phyloP scores from a whole-genome alignment of 2,888 invertebrate genomes.

The Limnephilus rhombicus region DNA sequence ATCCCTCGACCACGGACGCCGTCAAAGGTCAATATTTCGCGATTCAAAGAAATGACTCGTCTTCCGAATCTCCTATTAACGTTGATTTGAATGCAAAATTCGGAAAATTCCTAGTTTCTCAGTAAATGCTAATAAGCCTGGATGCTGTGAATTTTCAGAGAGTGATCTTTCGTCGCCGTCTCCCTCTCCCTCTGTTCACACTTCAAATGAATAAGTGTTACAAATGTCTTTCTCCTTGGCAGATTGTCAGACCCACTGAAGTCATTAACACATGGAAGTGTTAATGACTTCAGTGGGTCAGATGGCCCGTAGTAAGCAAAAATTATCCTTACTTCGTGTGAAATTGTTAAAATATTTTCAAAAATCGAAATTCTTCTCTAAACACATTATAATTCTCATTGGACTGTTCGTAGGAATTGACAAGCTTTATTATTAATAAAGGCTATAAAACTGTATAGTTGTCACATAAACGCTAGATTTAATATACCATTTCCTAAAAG shows the following conservation, averaged over 20 bases:
- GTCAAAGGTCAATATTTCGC: background rate
- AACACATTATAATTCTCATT: background rate
- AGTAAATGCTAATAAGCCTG: constrained; percentile 5
- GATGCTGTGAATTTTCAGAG: constrained; percentile 11
- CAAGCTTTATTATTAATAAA: too few relatives aligned
- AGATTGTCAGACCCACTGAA: background rate
- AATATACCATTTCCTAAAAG: too few relatives aligned
- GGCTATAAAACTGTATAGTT: too few relatives aligned
- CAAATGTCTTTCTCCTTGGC: constrained; percentile 17
- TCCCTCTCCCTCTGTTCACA: background rate
- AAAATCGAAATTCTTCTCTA: background rate
- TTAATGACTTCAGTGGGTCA: too few relatives aligned
- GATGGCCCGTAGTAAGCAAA: background rate
- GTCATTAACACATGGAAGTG: background rate
- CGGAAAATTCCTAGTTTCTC: background rate
- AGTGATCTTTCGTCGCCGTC: constrained; percentile 23
- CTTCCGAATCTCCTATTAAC: background rate
- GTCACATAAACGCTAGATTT: too few relatives aligned
- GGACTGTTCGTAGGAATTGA: background rate
- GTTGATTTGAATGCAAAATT: background rate
- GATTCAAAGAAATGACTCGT: background rate
- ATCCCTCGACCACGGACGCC: too few relatives aligned
- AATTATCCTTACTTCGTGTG: background rate
- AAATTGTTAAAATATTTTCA: background rate
- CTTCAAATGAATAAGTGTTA: constrained; percentile 13